These are phyloP conservation scores for Harpagifer antarcticus DNA, from an alignment of 2,797 vertebrate species.

Conservation along the genomic window DNA sequence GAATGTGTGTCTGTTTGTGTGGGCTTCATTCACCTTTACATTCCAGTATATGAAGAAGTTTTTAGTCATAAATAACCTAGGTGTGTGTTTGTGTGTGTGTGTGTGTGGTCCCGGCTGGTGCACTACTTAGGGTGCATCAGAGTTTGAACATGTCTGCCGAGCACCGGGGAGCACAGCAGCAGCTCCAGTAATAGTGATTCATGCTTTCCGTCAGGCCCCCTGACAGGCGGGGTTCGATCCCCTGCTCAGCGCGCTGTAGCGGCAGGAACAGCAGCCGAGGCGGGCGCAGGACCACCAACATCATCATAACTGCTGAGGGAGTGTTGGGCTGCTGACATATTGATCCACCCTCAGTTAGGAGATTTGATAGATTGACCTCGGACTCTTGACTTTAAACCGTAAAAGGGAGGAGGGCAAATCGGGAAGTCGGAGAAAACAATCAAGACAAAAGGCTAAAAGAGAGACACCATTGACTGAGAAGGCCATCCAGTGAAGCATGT, in stretches of 20 bases:
- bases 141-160: conserved; percentile 64
- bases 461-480: conserved; percentile 24
- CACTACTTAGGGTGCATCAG: conserved; percentile 54
- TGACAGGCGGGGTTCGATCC: conserved; percentile 90
- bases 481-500: neutral
- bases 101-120: conserved; percentile 15
- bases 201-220: conserved; percentile 87
- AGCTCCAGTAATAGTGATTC: conserved; percentile 88
- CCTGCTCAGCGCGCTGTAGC: conserved; percentile 86
- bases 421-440: conserved; percentile 53
- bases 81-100: neutral
- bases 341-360: conserved; percentile 84
- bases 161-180: conserved; percentile 72
- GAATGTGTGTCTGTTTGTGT: neutral
- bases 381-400: conserved; percentile 73
- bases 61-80: conserved; percentile 2
- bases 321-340: conserved; percentile 83
- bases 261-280: conserved; percentile 65
- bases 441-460: conserved; percentile 23
- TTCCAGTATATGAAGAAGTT: conserved; percentile 16
- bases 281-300: conserved; percentile 84
- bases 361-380: conserved; percentile 86
- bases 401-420: conserved; percentile 59
- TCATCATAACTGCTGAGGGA: conserved; percentile 89
- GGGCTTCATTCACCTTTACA: neutral